Conservation (phyloP, 2,888 invertebrate genomes). For the Steinernema scapterisci region DNA sequence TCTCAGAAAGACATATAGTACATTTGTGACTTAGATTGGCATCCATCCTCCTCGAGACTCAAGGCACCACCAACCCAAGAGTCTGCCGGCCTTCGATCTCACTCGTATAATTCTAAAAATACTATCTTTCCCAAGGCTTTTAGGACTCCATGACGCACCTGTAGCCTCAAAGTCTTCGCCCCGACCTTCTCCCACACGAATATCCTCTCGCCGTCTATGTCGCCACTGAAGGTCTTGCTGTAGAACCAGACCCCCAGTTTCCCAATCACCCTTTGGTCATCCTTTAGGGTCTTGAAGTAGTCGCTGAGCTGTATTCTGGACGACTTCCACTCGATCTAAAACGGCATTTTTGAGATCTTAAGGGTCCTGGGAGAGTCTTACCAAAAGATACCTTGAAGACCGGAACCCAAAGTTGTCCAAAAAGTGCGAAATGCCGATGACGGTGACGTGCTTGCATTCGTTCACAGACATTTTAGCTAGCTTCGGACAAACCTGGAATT, state of each 20-base stretch:
- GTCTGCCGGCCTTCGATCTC: conserved; percentile 14
- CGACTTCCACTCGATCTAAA: conserved; percentile 26
- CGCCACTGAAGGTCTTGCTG: conserved; percentile 8
- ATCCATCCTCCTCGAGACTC: background rate
- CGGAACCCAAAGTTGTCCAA: background rate
- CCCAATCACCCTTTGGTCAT: conserved; percentile 7
- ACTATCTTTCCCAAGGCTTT: background rate
- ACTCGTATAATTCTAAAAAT: conserved; percentile 10
- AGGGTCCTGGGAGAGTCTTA: background rate
- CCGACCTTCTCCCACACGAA: conserved; percentile 1
- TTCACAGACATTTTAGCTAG: background rate
- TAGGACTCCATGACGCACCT: background rate
- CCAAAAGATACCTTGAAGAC: background rate
- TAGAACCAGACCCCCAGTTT: conserved; percentile 18
- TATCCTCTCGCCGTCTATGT: conserved; percentile 5
- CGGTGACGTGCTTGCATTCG: conserved; percentile 21
- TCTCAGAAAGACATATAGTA: too few species aligned
- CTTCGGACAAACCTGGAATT: background rate
- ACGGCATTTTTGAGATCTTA: background rate
- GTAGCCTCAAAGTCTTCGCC: background rate
- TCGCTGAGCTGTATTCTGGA: conserved; percentile 24
- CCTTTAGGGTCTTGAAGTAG: conserved; percentile 24
- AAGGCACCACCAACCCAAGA: background rate
- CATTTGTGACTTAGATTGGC: background rate
- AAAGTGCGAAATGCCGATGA: conserved; percentile 20